Percentiles rank a stretch among this genome's conserved stretches.
phyloP scores from a whole-genome alignment of 2,113 vertebrate genomes.

The Myrmophylax atrothorax region DNA sequence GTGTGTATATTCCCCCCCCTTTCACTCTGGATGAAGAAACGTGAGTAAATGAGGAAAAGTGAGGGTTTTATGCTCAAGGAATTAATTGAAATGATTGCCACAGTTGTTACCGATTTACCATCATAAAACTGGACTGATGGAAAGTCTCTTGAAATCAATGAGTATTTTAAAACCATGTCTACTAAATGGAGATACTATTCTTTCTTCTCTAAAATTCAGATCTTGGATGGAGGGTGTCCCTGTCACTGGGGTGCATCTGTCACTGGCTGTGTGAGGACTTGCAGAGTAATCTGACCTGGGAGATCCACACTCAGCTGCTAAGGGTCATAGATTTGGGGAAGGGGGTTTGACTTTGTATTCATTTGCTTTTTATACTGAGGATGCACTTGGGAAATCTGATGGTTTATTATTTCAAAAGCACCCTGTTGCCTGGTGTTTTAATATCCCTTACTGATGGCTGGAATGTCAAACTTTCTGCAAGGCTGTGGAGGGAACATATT shows the following conservation, averaged over 20 bases:
- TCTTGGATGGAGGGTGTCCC: not conserved
- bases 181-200: not conserved
- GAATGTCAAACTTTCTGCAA: not conserved
- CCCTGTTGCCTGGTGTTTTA: not conserved
- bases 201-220: not conserved
- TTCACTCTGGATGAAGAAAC: not conserved
- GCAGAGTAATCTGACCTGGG: not conserved
- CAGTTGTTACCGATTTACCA: not conserved
- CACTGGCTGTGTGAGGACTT: accelerated
- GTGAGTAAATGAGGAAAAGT: not conserved
- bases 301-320: not conserved
- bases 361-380: not conserved
- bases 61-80: not conserved
- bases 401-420: not conserved
- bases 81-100: not conserved
- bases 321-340: not conserved
- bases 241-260: not conserved
- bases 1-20: accelerated
- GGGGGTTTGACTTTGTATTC: not conserved
- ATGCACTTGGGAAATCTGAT: not conserved
- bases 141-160: not conserved
- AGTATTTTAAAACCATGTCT: not conserved
- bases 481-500: not conserved
- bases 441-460: not conserved
- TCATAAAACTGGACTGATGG: not conserved